phyloP scores from a whole-genome alignment of 2,888 invertebrate genomes.

The Homarus gammarus region DNA sequence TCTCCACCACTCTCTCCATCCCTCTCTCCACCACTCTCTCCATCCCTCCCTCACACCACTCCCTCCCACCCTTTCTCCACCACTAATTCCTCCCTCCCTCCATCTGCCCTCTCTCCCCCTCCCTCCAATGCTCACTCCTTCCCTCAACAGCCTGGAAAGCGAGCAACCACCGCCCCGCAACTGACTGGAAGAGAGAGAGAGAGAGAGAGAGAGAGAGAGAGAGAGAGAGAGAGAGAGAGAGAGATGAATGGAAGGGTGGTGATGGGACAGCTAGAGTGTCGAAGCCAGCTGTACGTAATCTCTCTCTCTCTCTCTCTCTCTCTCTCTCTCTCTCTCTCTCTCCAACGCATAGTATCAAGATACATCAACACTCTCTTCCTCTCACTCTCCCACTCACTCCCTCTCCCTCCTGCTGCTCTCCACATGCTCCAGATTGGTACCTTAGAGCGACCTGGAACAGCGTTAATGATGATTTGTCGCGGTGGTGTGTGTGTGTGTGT shows the following conservation, averaged over 20 bases:
- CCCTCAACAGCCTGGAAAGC: background rate
- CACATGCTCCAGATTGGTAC: background rate
- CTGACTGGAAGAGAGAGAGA: background rate
- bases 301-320: background rate
- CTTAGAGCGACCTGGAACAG: background rate
- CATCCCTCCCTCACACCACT: too few relatives aligned
- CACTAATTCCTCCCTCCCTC: too few relatives aligned
- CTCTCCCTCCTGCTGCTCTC: background rate
- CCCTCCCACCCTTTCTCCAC: too few relatives aligned
- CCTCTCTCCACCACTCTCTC: too few relatives aligned
- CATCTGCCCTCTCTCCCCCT: too few relatives aligned
- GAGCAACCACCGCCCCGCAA: too few relatives aligned
- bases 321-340: background rate
- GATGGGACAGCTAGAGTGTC: too few relatives aligned
- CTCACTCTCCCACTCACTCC: background rate
- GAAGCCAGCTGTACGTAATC: too few relatives aligned
- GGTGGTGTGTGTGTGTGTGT: too few relatives aligned
- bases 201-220: background rate
- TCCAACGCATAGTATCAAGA: too few relatives aligned
- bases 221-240: background rate
- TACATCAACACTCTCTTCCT: background rate
- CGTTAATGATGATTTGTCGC: conserved; percentile 3
- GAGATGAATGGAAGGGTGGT: background rate
- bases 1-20: too few relatives aligned
- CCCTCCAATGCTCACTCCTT: too few relatives aligned